Evolutionary conservation across 2,888 invertebrate species (phyloP), one percentile per base, ranked within the genome.

Genomic region (Kryphioiulus occultus): DNA sequence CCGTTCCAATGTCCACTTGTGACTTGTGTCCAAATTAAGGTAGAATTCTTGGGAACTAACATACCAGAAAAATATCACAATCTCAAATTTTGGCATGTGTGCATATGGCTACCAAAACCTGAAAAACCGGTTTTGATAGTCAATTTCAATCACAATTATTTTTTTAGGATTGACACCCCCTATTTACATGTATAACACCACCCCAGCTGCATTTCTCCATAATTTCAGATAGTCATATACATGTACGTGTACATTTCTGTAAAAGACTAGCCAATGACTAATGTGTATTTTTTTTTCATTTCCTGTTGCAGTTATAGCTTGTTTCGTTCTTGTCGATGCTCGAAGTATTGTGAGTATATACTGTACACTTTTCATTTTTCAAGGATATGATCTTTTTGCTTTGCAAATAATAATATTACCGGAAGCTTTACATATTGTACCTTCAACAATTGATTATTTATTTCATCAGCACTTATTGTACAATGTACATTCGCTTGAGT

Each of bases 341-440:
- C 68, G 68, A 68, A 68, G 68, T 22, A 68, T 68, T 68, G 68
- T 68, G 26, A 68, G 68, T 68, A 68, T 68, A 68, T n/a, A n/a
- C n/a, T 12, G 10, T 26, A 7, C 22, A 68, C 7, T 68, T 47
- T 68, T 68, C 68, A 68, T 22, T 68, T n/a, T 22, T 9, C 9
- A 68, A 68, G 68, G 68, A 26, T 68, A 68, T 68, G 9, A 19
- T 17, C n/a, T 19, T 53, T 17, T 68, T 26, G 68, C 68, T 9
- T 26, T 26, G 12, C 1, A 22, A 26, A 26, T 26, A 68, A 2
- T 68, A n/a, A 26, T 68, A 68, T 68, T 68, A 10, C 68, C 68
- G 68, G 68, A 68, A 68, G 26, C 12, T n/a, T 12, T 68, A 26
- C 26, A 26, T 68, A 26, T 68, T 68, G 68, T 22, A 68, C 26